phyloP scores from a whole-genome alignment of 2,888 invertebrate genomes.

The Drosophila differens region DNA sequence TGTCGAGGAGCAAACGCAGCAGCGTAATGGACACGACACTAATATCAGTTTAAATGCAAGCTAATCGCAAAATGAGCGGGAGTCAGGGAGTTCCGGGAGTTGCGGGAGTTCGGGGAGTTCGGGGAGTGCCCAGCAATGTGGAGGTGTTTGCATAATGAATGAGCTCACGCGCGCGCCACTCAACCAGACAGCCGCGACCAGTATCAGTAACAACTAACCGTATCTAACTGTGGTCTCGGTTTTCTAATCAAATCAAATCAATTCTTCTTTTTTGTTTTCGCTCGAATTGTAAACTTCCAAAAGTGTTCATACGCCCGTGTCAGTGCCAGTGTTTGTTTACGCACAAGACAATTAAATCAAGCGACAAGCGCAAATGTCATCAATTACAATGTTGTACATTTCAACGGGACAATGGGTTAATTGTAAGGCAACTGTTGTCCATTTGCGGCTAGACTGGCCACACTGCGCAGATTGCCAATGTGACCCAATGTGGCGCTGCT shows the following conservation, averaged over 20 bases:
- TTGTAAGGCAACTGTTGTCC: slow-evolving; percentile 30
- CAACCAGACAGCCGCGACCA: slow-evolving; percentile 11
- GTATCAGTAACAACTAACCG: slow-evolving; percentile 39
- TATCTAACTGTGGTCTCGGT: slow-evolving; percentile 56
- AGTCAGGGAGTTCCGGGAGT: neutral
- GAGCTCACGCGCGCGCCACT: slow-evolving; percentile 36
- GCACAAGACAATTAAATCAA: slow-evolving; percentile 75
- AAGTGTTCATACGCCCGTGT: neutral
- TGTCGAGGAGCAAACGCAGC: neutral
- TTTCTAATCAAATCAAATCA: neutral
- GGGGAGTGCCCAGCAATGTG: slow-evolving; percentile 25
- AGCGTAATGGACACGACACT: slow-evolving; percentile 27
- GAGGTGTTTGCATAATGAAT: slow-evolving; percentile 81
- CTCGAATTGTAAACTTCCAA: slow-evolving; percentile 29
- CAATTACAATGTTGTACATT: slow-evolving; percentile 74
- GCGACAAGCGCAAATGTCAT: slow-evolving; percentile 75
- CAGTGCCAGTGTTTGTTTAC: too few species aligned
- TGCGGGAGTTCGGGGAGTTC: neutral
- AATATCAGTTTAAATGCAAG: slow-evolving; percentile 80
- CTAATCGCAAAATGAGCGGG: slow-evolving; percentile 69
- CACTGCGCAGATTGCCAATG: slow-evolving; percentile 35
- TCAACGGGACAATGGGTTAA: slow-evolving; percentile 47
- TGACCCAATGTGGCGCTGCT: slow-evolving; percentile 4
- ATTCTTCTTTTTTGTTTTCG: slow-evolving; percentile 11
- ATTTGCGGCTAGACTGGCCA: slow-evolving; percentile 21